Conservation (phyloP, 2,113 vertebrate genomes). For the Pygathrix nemaeus region DNA sequence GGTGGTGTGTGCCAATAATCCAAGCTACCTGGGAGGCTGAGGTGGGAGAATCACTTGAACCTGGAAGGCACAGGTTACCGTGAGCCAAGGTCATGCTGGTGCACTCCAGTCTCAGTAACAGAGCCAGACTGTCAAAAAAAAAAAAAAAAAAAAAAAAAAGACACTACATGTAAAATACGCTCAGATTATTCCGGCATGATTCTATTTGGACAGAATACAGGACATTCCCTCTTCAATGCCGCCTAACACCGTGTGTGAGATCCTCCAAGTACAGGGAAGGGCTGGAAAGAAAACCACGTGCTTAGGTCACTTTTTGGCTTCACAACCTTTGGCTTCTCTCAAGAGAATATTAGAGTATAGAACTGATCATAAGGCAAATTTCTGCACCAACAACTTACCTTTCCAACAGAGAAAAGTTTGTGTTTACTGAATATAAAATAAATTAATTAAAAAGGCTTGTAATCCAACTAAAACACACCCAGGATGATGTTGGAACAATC, state of each 20-base stretch:
- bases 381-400: not conserved
- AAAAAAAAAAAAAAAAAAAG: not conserved
- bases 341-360: not conserved
- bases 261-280: not conserved
- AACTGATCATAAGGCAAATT: not conserved
- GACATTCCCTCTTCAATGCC: not conserved
- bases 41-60: too few species aligned
- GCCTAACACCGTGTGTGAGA: not conserved
- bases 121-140: too few species aligned
- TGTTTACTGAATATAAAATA: conserved; percentile 4
- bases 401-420: not conserved
- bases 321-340: not conserved
- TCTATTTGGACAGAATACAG: not conserved
- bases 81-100: too few species aligned
- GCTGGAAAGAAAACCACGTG: not conserved
- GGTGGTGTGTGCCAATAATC: too few species aligned
- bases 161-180: not conserved
- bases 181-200: not conserved
- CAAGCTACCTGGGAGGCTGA: too few species aligned
- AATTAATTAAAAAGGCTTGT: not conserved
- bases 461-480: not conserved
- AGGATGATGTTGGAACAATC: not conserved
- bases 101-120: too few species aligned
- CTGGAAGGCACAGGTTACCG: too few species aligned
- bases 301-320: not conserved